Conservation (phyloP, 2,888 invertebrate genomes). For the Plagiodera versicolora region DNA sequence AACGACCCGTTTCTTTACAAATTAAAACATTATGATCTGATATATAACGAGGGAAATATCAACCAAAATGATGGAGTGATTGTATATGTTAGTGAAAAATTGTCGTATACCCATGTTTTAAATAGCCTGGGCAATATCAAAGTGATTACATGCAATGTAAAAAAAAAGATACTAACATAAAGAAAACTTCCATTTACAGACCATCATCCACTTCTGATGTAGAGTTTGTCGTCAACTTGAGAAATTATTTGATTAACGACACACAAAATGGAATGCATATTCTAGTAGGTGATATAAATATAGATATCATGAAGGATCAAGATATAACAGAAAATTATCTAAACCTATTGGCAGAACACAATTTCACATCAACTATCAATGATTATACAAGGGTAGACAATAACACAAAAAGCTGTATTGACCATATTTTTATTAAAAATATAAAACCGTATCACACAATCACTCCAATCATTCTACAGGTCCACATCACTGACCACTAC, state of each 20-base stretch:
- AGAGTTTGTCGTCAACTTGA: conserved; percentile 3
- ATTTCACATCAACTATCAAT: conserved; percentile 2
- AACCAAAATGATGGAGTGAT: conserved; percentile 3
- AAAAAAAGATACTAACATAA: neutral
- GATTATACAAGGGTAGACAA: neutral
- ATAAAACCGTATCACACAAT: conserved; percentile 1
- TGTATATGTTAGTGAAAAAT: conserved; percentile 1
- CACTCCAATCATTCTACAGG: conserved; percentile 4
- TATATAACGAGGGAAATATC: conserved; percentile 1
- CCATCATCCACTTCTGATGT: neutral
- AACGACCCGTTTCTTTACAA: neutral
- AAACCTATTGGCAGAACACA: neutral
- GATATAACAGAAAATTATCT: too few relatives aligned
- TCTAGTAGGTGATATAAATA: neutral
- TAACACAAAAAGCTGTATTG: too few relatives aligned
- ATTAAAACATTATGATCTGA: neutral
- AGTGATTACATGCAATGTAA: conserved; percentile 1
- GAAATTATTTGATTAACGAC: neutral
- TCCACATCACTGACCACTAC: conserved; percentile 3
- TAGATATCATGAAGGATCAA: too few relatives aligned
- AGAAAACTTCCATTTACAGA: neutral
- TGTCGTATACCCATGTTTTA: neutral
- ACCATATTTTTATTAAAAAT: neutral
- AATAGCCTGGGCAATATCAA: conserved; percentile 1
- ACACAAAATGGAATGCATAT: conserved; percentile 2